Conservation (phyloP, 37 sponge, comb jelly and placozoan species). For the Agelas oroides region DNA sequence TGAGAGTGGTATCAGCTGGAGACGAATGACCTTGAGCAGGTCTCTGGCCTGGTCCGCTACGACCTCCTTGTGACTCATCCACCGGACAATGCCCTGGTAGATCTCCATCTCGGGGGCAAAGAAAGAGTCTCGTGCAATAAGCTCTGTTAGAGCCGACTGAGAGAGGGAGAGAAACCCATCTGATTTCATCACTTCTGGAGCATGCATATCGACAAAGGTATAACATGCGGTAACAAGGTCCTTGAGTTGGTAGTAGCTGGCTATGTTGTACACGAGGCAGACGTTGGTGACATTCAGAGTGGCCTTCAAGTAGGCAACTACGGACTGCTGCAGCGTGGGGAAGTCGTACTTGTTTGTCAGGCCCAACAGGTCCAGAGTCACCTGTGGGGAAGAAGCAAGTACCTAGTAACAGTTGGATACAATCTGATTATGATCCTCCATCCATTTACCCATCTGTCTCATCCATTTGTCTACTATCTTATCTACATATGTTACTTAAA, state of each 20-base stretch:
- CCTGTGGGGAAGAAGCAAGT: conserved; percentile 34
- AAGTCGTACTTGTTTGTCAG: conserved; percentile 89
- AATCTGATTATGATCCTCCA: too few species aligned
- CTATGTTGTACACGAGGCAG: conserved; percentile 83
- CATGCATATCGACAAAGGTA: conserved; percentile 81
- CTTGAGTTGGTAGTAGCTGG: conserved; percentile 79
- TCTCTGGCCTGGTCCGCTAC: conserved; percentile 30
- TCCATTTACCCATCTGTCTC: too few species aligned
- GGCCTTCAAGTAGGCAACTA: conserved; percentile 78
- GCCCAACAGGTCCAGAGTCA: conserved; percentile 79
- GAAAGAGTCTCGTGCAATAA: conserved; percentile 86
- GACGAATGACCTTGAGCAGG: conserved; percentile 68
- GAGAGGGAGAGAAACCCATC: conserved; percentile 84
- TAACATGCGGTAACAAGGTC: conserved; percentile 66
- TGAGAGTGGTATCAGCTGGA: conserved; percentile 67
- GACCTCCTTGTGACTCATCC: conserved; percentile 80
- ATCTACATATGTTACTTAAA: too few species aligned
- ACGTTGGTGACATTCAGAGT: conserved; percentile 78
- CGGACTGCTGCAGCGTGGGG: conserved; percentile 65
- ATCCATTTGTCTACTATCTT: too few species aligned
- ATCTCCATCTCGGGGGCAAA: conserved; percentile 91
- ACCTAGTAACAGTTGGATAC: not conserved
- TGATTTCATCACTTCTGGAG: conserved; percentile 79
- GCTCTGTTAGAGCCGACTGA: conserved; percentile 68
- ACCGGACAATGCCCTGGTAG: conserved; percentile 68